Percentiles rank a stretch among this genome's conserved stretches.
Evolutionary conservation across 2,888 invertebrate genomes (phyloP).

Genomic region (Oasisia sp.): DNA sequence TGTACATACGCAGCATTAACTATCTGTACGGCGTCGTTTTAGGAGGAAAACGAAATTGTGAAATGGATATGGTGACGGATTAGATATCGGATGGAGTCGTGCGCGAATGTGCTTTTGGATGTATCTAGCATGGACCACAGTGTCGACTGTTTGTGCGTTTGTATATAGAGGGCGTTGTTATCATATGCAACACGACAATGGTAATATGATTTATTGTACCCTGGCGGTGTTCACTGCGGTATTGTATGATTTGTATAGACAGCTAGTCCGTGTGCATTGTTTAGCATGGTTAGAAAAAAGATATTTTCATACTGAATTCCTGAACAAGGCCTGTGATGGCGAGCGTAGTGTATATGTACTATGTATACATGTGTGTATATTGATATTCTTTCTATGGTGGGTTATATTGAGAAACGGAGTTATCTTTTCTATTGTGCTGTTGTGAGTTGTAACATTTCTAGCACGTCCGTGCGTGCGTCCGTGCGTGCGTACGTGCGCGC

Average conservation of each 20-base stretch:
- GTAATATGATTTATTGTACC: slow-evolving; percentile 1
- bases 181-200: not conserved
- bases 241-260: not conserved
- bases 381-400: slow-evolving; percentile 3
- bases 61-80: not conserved
- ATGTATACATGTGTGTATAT: not conserved
- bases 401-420: slow-evolving; percentile 7
- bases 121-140: not conserved
- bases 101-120: not conserved
- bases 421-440: slow-evolving; percentile 6
- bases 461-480: not conserved
- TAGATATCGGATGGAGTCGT: not conserved
- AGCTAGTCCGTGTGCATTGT: slow-evolving; percentile 17
- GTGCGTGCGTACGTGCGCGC: not conserved
- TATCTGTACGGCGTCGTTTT: not conserved
- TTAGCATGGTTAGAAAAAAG: not conserved
- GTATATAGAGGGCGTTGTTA: slow-evolving; percentile 1
- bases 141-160: not conserved
- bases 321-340: not conserved
- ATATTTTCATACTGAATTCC: not conserved
- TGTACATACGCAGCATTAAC: slow-evolving; percentile 17
- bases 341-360: not conserved
- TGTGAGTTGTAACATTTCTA: slow-evolving; percentile 5
- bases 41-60: not conserved
- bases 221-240: not conserved